These are phyloP conservation scores for Meta bourneti DNA, from an alignment of 2,888 invertebrate species.

Conservation along the genomic window DNA sequence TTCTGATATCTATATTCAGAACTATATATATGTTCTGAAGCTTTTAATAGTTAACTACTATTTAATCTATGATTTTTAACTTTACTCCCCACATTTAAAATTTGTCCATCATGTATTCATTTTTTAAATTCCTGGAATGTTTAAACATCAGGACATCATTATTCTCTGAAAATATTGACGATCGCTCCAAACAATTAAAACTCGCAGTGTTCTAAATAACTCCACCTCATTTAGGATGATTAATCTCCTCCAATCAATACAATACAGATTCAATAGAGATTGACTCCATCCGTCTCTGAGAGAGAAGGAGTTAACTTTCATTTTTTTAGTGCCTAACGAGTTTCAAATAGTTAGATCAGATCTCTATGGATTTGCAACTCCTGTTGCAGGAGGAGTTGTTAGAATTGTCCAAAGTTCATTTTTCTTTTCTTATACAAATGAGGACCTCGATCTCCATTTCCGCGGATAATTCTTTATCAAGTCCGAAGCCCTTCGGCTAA, in stretches of 20 bases:
- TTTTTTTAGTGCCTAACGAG: background rate
- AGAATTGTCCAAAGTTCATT: background rate
- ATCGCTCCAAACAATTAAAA: background rate
- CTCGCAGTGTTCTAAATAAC: background rate
- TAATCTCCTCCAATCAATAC: background rate
- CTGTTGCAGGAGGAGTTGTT: background rate
- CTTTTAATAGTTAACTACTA: too few species aligned
- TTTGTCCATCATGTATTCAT: too few species aligned
- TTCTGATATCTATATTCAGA: too few species aligned
- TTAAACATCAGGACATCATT: too few species aligned
- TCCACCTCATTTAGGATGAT: background rate
- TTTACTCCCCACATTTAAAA: too few species aligned
- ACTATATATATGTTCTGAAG: too few species aligned
- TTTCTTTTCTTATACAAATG: background rate
- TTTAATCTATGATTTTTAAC: too few species aligned
- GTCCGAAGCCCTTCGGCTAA: constrained; percentile 24
- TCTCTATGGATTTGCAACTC: background rate
- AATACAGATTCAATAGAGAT: background rate
- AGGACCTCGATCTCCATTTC: constrained; percentile 1
- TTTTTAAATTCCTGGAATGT: too few species aligned
- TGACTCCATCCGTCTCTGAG: background rate
- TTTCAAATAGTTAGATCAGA: background rate
- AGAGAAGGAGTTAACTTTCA: background rate
- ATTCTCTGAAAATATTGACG: too few species aligned
- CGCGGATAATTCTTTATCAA: constrained; percentile 7